Evolutionary conservation across 2,113 vertebrate genomes (phyloP).

Genomic region (Romanogobio albipinnatus): DNA sequence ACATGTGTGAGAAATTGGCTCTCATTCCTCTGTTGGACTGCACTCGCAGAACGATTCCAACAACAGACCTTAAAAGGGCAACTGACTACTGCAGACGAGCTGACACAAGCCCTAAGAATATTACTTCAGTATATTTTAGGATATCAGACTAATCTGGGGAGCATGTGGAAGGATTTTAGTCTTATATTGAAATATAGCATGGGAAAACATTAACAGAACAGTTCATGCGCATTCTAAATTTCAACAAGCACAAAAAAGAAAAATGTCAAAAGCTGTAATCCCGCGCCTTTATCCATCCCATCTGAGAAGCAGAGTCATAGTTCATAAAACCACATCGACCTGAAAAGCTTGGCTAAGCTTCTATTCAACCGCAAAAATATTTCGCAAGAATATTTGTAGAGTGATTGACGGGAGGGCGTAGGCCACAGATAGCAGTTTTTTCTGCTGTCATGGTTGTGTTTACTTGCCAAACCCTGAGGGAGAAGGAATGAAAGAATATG

Average conservation of each 20-base stretch:
- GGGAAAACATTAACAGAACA: neutral
- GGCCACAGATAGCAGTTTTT: neutral
- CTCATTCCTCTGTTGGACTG: neutral
- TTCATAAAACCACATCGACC: neutral
- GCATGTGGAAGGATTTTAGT: neutral
- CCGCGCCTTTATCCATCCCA: neutral
- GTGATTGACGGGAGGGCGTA: conserved; percentile 32
- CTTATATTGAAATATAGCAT: neutral
- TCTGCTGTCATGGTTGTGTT: neutral
- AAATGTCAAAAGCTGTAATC: neutral
- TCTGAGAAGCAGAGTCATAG: conserved; percentile 2
- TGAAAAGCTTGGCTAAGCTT: neutral
- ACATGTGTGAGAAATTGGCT: conserved; percentile 10
- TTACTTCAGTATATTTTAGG: neutral
- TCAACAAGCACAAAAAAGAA: neutral
- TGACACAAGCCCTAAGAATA: neutral
- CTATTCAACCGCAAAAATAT: neutral
- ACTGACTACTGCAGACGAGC: neutral
- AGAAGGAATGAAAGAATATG: conserved; percentile 5
- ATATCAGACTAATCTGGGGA: neutral
- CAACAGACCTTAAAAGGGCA: neutral
- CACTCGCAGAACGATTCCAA: neutral
- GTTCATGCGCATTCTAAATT: neutral
- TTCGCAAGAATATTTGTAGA: neutral
- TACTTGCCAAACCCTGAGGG: conserved; percentile 29